These are phyloP conservation scores for Cottoperca gobio DNA, from an alignment of 2,797 vertebrate species.

Conservation along the genomic window DNA sequence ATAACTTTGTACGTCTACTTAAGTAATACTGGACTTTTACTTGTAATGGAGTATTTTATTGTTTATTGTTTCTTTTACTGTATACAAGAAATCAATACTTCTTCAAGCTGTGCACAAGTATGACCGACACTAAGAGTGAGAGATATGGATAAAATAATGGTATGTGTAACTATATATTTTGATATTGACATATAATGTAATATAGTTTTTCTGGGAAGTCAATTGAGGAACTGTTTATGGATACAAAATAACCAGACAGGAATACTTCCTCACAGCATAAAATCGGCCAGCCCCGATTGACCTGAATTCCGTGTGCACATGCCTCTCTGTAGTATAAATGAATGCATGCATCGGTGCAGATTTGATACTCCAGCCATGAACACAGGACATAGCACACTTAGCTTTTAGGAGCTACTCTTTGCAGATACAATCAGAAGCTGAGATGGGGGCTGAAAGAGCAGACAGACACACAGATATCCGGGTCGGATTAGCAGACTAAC, in stretches of 20 bases:
- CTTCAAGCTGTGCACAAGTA: not conserved
- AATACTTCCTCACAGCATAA: not conserved
- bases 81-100: not conserved
- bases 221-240: not conserved
- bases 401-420: slow-evolving; percentile 12
- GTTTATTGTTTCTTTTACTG: not conserved
- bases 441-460: slow-evolving; percentile 37
- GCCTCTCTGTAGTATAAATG: slow-evolving; percentile 1
- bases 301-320: slow-evolving; percentile 10
- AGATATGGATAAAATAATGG: not conserved
- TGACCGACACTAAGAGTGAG: not conserved
- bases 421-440: slow-evolving; percentile 20
- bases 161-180: not conserved
- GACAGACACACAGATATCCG: slow-evolving; percentile 31
- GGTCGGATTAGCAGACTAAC: slow-evolving; percentile 44
- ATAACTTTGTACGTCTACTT: not conserved
- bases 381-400: slow-evolving; percentile 11
- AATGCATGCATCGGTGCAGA: slow-evolving; percentile 43
- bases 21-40: not conserved
- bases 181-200: not conserved
- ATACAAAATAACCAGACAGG: not conserved
- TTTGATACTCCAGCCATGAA: slow-evolving; percentile 26
- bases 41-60: not conserved
- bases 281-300: not conserved
- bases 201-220: not conserved